Evolutionary conservation across 2,888 invertebrate species (phyloP), one percentile per base, ranked within the genome.

Genomic region (Podotricha telesiphe): DNA sequence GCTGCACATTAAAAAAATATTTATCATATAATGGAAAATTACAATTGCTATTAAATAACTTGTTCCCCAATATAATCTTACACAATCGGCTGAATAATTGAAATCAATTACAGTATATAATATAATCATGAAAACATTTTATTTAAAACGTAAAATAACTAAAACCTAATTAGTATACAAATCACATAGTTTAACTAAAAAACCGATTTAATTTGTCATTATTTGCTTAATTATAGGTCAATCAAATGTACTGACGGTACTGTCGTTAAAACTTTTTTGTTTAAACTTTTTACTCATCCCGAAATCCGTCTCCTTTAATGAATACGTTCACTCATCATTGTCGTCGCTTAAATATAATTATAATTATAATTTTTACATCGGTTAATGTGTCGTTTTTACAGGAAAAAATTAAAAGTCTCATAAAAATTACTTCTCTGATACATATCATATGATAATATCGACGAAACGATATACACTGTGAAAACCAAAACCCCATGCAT

Each of bases 211-310:
- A 45, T n/a, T 22, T 45, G 42, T 58, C 40, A 59, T 66, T 59
- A 50, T 50, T 66, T 59, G 19, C 13, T 59, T 59, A 71, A 68
- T 68, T 71, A 63, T 51, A 62, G 62, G 51, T 59, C 10, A 66
- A 59, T 59, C 42, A 66, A 59, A 59, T 20, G 19, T 64, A n/a
- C 58, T n/a, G n/a, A 10, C 59, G 28, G 65, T 56, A 34, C 47
- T 47, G 47, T 45, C 47, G 47, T 11, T 15, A 22, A 1, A 8
- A 37, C 0, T 15, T 17, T 58, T 58, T 66, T 58, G 40, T 34
- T 17, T 13, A 19, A 58, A 15, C 17, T 58, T 51, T 59, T 66
- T 28, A 22, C 50, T 42, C 40, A 50, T 42, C 50, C 13, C 58
- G 50, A 28, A 66, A 66, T 50, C 66, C 50, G 58, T 50, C 28